These are phyloP conservation scores for Drosophila virilis DNA, from an alignment of 1,140 invertebrate genomes.

Conservation along the genomic window DNA sequence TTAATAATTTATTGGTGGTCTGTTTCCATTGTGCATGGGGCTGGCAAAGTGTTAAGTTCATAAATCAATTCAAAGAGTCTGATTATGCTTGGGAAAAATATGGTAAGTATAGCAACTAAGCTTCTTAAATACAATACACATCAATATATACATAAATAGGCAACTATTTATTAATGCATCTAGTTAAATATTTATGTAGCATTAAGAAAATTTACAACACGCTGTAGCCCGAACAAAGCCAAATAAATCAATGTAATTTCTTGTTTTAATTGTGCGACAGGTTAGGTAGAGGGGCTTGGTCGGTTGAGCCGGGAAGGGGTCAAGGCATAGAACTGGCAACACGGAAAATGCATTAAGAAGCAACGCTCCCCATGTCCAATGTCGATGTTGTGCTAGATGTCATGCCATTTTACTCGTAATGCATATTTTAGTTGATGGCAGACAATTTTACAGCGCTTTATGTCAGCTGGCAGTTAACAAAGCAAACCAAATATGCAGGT, in stretches of 20 bases:
- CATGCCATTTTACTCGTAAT: slow-evolving; percentile 41
- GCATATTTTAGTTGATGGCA: slow-evolving; percentile 62
- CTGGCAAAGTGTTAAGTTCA: slow-evolving; percentile 54
- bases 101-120: slow-evolving; percentile 27
- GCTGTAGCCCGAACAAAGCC: background rate
- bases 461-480: slow-evolving; percentile 35
- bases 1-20: slow-evolving; percentile 47
- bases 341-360: slow-evolving; percentile 69
- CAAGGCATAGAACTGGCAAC: slow-evolving; percentile 33
- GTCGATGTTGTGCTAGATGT: slow-evolving; percentile 35
- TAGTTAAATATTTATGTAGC: slow-evolving; percentile 54
- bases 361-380: slow-evolving; percentile 37
- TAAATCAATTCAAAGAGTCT: slow-evolving; percentile 58
- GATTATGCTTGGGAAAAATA: slow-evolving; percentile 47
- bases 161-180: slow-evolving; percentile 49
- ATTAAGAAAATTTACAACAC: slow-evolving; percentile 51
- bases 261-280: slow-evolving; percentile 66
- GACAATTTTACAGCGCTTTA: slow-evolving; percentile 36
- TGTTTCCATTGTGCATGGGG: slow-evolving; percentile 15
- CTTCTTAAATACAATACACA: slow-evolving; percentile 2
- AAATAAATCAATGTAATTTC: slow-evolving; percentile 70
- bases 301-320: background rate
- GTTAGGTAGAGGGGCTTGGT: slow-evolving; percentile 12
- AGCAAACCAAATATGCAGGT: slow-evolving; percentile 18
- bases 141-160: slow-evolving; percentile 1